phyloP scores from a whole-genome alignment of 2,888 invertebrate species.

The Papilio gigon region DNA sequence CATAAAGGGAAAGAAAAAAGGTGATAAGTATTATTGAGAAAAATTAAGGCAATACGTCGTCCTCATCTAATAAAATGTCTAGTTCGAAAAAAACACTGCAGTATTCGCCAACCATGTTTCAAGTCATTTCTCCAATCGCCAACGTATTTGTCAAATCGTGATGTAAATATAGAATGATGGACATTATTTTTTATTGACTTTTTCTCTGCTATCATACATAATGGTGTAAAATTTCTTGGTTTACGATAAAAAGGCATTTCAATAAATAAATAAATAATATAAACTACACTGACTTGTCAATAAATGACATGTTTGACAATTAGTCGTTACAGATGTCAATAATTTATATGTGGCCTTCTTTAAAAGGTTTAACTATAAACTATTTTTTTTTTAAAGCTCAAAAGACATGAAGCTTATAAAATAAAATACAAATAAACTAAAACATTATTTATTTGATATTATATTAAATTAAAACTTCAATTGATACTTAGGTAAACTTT shows the following conservation, averaged over 20 bases:
- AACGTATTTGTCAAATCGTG: conserved; percentile 77
- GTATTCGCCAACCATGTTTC: conserved; percentile 63
- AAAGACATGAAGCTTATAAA: neutral
- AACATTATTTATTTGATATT: conserved; percentile 8
- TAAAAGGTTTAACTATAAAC: too few relatives aligned
- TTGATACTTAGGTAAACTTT: conserved; percentile 58
- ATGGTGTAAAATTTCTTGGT: conserved; percentile 68
- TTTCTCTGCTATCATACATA: conserved; percentile 67
- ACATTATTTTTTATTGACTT: conserved; percentile 80
- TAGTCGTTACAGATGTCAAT: neutral
- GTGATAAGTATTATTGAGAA: neutral
- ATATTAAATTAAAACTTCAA: conserved; percentile 42
- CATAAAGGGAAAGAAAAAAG: too few relatives aligned
- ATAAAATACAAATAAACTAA: conserved; percentile 18
- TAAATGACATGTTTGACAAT: neutral
- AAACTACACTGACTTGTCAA: conserved; percentile 28
- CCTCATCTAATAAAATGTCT: neutral
- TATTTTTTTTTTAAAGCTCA: neutral
- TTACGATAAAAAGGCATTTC: conserved; percentile 73
- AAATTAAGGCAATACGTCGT: neutral
- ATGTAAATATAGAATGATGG: conserved; percentile 81
- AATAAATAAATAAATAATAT: conserved; percentile 35
- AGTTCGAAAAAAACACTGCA: neutral
- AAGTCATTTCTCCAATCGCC: conserved; percentile 84
- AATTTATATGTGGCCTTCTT: too few relatives aligned